phyloP scores from a whole-genome alignment of 2,113 vertebrate genomes.

The Crotalus helleri region DNA sequence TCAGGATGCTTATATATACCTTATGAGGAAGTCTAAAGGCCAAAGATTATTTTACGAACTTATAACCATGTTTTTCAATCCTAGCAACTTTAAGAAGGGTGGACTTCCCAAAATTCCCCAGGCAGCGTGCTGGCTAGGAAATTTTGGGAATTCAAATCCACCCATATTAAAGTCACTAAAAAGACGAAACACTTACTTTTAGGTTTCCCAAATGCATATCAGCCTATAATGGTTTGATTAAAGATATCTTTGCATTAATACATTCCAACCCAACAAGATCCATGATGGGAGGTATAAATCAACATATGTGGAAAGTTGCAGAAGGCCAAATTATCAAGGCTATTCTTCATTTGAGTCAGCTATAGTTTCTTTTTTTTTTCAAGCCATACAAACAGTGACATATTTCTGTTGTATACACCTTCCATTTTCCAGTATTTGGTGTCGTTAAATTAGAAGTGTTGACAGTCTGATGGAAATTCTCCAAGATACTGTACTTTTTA shows the following conservation, averaged over 20 bases:
- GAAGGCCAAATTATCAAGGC: background rate
- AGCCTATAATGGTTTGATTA: background rate
- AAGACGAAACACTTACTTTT: background rate
- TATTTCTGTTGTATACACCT: background rate
- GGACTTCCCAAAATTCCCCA: background rate
- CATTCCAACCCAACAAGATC: background rate
- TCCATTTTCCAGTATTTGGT: background rate
- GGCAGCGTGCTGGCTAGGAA: no score
- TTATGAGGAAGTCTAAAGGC: background rate
- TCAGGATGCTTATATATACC: background rate
- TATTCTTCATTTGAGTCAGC: background rate
- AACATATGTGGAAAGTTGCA: background rate
- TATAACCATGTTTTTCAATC: background rate
- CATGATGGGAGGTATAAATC: background rate
- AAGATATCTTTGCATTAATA: background rate
- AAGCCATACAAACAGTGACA: background rate
- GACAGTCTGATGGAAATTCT: background rate
- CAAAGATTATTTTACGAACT: background rate
- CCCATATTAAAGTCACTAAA: background rate
- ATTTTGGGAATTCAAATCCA: background rate
- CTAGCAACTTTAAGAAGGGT: background rate
- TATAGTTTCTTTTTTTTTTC: background rate
- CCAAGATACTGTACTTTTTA: background rate
- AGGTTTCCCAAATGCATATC: background rate
- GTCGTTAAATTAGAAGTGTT: background rate